phyloP scores from a whole-genome alignment of 2,113 vertebrate species.

The Glaucidium brasilianum region DNA sequence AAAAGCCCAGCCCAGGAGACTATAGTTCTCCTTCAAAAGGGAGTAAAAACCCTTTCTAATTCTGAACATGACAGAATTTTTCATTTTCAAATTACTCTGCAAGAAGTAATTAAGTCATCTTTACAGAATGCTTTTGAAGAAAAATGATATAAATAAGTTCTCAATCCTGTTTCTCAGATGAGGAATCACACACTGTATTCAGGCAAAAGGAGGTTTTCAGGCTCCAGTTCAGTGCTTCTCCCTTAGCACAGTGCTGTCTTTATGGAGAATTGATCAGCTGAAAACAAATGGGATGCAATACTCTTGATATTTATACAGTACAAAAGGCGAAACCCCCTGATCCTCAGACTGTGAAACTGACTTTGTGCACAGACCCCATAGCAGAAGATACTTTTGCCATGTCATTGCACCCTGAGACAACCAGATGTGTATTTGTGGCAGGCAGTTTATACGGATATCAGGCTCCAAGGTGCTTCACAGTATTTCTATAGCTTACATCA shows the following conservation, averaged over 20 bases:
- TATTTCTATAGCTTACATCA: background rate
- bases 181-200: background rate
- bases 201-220: background rate
- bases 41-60: background rate
- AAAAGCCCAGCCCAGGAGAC: background rate
- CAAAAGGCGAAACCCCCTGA: background rate
- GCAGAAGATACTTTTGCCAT: background rate
- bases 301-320: background rate
- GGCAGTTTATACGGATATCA: background rate
- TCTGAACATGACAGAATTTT: background rate
- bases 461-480: background rate
- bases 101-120: background rate
- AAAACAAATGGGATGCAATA: background rate
- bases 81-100: background rate
- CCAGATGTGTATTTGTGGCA: accelerated
- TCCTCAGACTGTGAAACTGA: background rate
- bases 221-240: background rate
- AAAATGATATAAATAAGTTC: background rate
- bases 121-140: background rate
- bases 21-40: background rate
- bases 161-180: background rate
- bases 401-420: accelerated
- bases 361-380: background rate
- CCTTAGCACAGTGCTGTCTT: background rate
- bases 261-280: background rate